Evolutionary conservation across 2,113 vertebrate genomes (phyloP), one percentile per base, ranked within the genome.

Genomic region (Mobula birostris): DNA sequence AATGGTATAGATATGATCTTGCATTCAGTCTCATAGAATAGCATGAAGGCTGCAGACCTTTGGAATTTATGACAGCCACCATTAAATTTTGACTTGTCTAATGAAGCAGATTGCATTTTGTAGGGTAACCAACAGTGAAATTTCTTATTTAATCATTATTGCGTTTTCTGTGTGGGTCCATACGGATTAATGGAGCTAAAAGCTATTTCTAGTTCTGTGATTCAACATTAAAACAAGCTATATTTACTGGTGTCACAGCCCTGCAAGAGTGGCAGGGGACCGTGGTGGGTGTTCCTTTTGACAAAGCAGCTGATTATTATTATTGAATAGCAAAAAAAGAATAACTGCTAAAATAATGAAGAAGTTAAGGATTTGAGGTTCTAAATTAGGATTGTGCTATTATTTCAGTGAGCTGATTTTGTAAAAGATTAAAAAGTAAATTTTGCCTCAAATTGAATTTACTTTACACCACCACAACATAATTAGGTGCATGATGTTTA

Each of bases 101-200:
- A 40, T 72, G 5, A 92, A 72, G 29, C 66, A 70, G 29, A 56
- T 93, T 40, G 21, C 29, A 11, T 29, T 93, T 72, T 76, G 40
- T 74, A 93, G 5, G 27, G 11, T 40, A 76, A 36, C 19, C 40
- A 93, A 56, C 48, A 66, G 8, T 93, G 32, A 90, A 32, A 17
- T 90, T 90, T 32, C 19, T 4, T 15, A 90, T 32, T 66, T 66
- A 56, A 91, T 36, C 63, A 19, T 92, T 92, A 11, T 66, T 66
- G 7, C 2, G 12, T 74, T 74, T 70, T 93, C 48, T 7, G 27
- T 56, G 19, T 15, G 36, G 48, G 66, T 29, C 19, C 32, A 48
- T 15, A 74, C 48, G 36, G 91, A 74, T 72, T 14, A 72, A 93
- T 93, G 91, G 91, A 74, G 32, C 17, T 93, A 74, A 93, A 93